Evolutionary conservation across 2,113 vertebrate genomes (phyloP).

Genomic region (Prionailurus viverrinus): DNA sequence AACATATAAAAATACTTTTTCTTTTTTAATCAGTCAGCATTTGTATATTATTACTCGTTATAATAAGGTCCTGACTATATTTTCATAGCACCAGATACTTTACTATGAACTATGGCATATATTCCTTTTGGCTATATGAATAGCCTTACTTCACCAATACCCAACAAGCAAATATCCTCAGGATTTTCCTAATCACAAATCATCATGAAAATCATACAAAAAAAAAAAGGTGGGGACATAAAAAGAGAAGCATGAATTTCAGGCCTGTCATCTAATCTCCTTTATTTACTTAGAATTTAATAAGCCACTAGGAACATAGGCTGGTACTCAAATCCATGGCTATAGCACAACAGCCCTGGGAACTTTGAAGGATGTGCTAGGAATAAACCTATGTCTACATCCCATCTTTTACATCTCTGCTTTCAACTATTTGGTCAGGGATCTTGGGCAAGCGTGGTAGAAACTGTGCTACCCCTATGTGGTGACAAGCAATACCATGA

Average conservation of each 20-base stretch:
- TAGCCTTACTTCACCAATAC: background rate
- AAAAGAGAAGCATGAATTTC: slow-evolving; percentile 11
- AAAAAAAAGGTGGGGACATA: background rate
- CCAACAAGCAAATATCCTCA: background rate
- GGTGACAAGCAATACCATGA: slow-evolving; percentile 69
- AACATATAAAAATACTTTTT: background rate
- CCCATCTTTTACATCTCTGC: slow-evolving; percentile 40
- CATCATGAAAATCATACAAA: background rate
- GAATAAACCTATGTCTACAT: slow-evolving; percentile 46
- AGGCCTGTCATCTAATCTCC: background rate
- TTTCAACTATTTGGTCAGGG: slow-evolving; percentile 62
- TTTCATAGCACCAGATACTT: background rate
- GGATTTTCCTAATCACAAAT: slow-evolving; percentile 13
- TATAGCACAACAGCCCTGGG: background rate
- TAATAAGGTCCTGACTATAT: background rate
- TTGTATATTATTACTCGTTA: background rate
- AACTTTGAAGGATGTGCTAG: background rate
- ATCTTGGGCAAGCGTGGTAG: slow-evolving; percentile 45
- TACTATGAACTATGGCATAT: background rate
- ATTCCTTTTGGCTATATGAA: background rate
- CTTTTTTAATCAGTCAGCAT: background rate
- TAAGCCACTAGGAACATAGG: background rate
- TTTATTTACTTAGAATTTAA: slow-evolving; percentile 28
- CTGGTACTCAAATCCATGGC: background rate
- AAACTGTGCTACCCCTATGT: slow-evolving; percentile 43